These are phyloP conservation scores for Paradoxurus hermaphroditus DNA, from an alignment of 2,113 vertebrate species.

Conservation along the genomic window DNA sequence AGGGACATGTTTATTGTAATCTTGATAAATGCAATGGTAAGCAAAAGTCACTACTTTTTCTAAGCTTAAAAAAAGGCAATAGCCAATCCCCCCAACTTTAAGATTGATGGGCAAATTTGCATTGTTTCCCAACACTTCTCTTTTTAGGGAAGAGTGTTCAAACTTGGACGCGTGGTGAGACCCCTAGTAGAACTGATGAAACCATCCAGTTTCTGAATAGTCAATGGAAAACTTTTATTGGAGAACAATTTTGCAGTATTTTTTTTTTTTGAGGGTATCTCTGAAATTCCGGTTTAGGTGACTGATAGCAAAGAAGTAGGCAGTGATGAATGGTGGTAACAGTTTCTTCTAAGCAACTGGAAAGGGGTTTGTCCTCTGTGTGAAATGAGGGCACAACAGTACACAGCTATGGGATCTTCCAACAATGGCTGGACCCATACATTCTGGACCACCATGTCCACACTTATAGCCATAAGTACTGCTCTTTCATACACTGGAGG, in stretches of 20 bases:
- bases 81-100: neutral
- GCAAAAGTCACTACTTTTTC: constrained; percentile 93
- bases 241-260: neutral
- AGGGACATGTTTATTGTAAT: constrained; percentile 92
- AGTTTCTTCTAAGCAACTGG: neutral
- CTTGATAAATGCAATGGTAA: constrained; percentile 88
- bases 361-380: neutral
- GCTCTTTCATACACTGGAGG: neutral
- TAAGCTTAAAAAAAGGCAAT: constrained; percentile 71
- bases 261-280: neutral
- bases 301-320: neutral
- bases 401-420: neutral
- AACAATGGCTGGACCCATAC: neutral
- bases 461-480: neutral
- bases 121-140: neutral
- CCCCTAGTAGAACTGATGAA: neutral
- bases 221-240: neutral
- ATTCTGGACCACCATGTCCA: neutral
- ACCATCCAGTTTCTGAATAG: neutral
- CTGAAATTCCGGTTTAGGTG: neutral
- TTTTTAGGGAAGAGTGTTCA: neutral
- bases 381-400: neutral
- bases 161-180: neutral
- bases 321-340: neutral
- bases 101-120: neutral